A percentile compares a stretch with the other conserved stretches of the same genome.
These are phyloP conservation scores for Eriocheir sinensis DNA, from an alignment of 1,140 invertebrate species.

Conservation along the genomic window DNA sequence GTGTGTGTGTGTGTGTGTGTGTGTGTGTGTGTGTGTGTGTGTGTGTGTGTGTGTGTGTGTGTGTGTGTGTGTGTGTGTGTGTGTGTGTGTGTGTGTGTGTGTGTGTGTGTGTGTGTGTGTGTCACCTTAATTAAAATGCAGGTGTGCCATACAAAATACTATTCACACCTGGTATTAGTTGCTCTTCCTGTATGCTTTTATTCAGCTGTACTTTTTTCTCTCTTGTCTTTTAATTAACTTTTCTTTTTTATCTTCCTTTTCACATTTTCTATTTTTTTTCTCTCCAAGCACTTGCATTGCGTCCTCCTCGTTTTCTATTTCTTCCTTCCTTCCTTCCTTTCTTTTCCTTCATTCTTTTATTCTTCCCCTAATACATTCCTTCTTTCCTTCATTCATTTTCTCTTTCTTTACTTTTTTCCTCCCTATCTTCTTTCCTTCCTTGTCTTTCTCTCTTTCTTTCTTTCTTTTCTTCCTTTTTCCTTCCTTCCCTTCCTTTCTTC, in stretches of 20 bases:
- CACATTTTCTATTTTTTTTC: not conserved
- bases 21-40: not conserved
- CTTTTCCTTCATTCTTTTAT: not conserved
- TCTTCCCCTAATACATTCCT: not conserved
- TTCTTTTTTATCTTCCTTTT: too few species aligned
- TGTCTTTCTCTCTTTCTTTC: not conserved
- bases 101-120: conserved; percentile 6
- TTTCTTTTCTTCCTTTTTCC: too few species aligned
- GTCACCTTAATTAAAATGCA: not conserved
- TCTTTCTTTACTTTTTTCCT: not conserved
- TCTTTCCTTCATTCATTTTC: too few species aligned
- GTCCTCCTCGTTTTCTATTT: not conserved
- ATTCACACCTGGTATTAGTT: too few species aligned
- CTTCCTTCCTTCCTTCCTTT: not conserved
- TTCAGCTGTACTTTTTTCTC: too few species aligned
- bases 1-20: too few species aligned
- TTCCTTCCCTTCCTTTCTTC: too few species aligned
- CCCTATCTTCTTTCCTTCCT: not conserved
- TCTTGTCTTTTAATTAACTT: too few species aligned
- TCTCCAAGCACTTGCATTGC: not conserved
- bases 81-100: conserved; percentile 47
- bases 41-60: conserved; percentile 22
- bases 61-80: conserved; percentile 18
- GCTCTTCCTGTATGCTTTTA: too few species aligned
- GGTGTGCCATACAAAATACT: not conserved